Conservation (phyloP, 2,797 vertebrate genomes). For the Ibycter americanus region DNA sequence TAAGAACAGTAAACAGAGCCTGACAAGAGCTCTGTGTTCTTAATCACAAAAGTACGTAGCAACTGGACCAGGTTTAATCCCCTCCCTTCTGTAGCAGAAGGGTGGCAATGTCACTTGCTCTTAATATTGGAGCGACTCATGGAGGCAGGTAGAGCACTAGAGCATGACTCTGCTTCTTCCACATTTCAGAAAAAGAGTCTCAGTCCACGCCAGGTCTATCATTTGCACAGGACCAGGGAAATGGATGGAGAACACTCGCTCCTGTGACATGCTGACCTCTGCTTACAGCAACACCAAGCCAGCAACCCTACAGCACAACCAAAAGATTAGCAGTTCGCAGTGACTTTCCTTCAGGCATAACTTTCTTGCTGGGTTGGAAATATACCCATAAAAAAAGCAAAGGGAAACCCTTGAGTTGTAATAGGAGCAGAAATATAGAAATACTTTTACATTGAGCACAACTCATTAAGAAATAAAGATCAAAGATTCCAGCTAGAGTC, state of each 20-base stretch:
- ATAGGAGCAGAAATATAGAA: background rate
- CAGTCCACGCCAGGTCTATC: background rate
- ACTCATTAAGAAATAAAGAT: slow-evolving; percentile 12
- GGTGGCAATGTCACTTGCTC: background rate
- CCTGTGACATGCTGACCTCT: background rate
- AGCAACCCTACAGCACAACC: background rate
- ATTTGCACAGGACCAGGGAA: background rate
- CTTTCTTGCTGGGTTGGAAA: background rate
- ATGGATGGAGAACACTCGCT: background rate
- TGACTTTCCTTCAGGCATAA: background rate
- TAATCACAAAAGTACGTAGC: background rate
- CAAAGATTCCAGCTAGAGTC: background rate
- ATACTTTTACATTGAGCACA: background rate
- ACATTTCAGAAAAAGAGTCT: background rate
- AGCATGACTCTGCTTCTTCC: background rate
- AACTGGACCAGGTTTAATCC: background rate
- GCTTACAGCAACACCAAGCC: background rate
- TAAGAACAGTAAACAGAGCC: background rate
- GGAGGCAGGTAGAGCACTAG: background rate
- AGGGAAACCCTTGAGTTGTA: background rate
- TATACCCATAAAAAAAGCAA: background rate
- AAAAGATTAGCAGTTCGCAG: background rate
- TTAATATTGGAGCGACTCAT: background rate
- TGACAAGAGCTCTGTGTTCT: background rate
- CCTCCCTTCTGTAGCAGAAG: background rate